phyloP scores from a whole-genome alignment of 2,888 invertebrate species.

The Loripinus fragilis region DNA sequence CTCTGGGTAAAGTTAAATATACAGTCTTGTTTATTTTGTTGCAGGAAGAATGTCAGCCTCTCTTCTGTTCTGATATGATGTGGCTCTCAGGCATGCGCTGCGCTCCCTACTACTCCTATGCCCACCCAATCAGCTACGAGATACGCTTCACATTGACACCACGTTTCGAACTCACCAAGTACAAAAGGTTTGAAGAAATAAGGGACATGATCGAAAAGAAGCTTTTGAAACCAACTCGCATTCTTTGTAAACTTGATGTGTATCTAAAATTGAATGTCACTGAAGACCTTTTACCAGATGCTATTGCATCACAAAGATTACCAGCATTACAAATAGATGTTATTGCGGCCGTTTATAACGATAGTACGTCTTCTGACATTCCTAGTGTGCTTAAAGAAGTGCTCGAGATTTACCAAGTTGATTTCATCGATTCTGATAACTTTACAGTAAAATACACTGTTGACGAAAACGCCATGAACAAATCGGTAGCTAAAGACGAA shows the following conservation, averaged over 20 bases:
- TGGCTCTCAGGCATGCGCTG: neutral
- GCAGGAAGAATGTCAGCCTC: neutral
- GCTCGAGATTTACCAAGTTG: neutral
- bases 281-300: neutral
- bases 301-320: too few species aligned
- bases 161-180: neutral
- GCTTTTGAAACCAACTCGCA: neutral
- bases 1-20: too few species aligned
- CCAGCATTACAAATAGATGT: neutral
- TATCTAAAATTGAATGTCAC: neutral
- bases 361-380: neutral
- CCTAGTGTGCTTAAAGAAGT: neutral
- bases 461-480: neutral
- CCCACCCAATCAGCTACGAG: neutral
- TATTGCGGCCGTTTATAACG: neutral
- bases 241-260: neutral
- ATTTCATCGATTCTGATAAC: neutral
- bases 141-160: neutral
- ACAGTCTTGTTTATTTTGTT: neutral
- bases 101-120: neutral
- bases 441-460: neutral
- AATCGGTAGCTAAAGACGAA: neutral
- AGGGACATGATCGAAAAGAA: neutral
- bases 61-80: conserved; percentile 4
- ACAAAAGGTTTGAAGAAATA: neutral